Evolutionary conservation across 2,797 vertebrate species (phyloP).

Genomic region (Petrocephalus sullivani): DNA sequence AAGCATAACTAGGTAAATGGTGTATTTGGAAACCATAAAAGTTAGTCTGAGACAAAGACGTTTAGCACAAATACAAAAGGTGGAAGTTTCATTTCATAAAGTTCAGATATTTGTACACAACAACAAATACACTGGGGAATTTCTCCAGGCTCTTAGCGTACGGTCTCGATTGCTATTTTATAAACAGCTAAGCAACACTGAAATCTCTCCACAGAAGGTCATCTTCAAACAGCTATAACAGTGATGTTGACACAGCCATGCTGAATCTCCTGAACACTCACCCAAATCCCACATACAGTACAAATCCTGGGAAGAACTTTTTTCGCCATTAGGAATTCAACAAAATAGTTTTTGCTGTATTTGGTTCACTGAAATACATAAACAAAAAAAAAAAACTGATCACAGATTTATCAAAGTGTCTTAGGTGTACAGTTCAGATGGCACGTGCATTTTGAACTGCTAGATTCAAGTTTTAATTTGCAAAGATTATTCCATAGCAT

Average conservation of each 20-base stretch:
- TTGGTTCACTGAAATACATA: background rate
- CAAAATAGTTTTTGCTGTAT: conserved; percentile 5
- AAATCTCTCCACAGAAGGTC: background rate
- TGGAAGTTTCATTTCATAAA: background rate
- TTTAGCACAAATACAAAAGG: background rate
- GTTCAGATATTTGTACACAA: background rate
- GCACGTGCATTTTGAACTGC: background rate
- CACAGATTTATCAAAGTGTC: conserved; percentile 26
- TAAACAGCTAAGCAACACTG: background rate
- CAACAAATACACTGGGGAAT: background rate
- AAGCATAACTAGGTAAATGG: background rate
- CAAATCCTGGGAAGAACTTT: background rate
- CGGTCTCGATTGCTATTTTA: background rate
- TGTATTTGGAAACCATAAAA: background rate
- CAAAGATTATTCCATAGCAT: background rate
- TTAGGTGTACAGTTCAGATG: conserved; percentile 4
- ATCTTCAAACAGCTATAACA: background rate
- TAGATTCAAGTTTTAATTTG: conserved; percentile 1
- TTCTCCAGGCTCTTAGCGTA: background rate
- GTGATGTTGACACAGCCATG: background rate
- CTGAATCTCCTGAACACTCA: background rate
- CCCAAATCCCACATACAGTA: background rate
- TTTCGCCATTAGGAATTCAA: background rate
- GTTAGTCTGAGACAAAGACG: background rate
- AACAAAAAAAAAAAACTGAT: background rate